These are phyloP conservation scores for Psittacara wagleri DNA, from an alignment of 2,113 vertebrate species.

Conservation along the genomic window DNA sequence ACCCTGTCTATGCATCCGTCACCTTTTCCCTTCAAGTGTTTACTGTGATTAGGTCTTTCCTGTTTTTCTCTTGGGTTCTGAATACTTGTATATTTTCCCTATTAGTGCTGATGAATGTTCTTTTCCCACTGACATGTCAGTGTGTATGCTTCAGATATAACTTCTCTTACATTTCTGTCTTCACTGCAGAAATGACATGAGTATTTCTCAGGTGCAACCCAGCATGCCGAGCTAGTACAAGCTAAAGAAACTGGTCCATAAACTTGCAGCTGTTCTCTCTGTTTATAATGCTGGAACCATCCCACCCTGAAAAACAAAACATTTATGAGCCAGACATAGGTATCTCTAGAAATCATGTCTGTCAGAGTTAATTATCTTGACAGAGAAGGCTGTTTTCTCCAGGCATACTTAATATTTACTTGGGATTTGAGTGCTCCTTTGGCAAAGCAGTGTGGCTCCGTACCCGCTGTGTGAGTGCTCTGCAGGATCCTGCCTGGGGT, in stretches of 20 bases:
- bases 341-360: background rate
- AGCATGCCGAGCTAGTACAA: background rate
- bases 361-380: background rate
- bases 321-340: background rate
- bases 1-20: background rate
- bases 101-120: background rate
- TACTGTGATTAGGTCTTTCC: constrained; percentile 43
- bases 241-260: background rate
- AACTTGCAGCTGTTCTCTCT: constrained; percentile 27
- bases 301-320: background rate
- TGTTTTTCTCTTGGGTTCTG: constrained; percentile 28
- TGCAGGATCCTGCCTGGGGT: background rate
- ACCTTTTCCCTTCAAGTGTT: constrained; percentile 29
- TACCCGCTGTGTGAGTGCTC: background rate
- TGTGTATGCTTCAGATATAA: background rate
- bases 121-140: background rate
- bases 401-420: background rate
- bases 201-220: background rate
- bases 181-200: background rate
- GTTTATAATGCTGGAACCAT: constrained; percentile 28
- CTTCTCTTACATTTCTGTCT: background rate
- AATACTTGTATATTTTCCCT: constrained; percentile 7
- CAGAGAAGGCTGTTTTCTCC: background rate
- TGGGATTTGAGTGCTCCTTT: background rate
- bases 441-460: background rate